A percentile compares a stretch with the other conserved stretches of the same genome.
Conservation (phyloP, 2,113 vertebrate species). For the Potamarius usumacintae region DNA sequence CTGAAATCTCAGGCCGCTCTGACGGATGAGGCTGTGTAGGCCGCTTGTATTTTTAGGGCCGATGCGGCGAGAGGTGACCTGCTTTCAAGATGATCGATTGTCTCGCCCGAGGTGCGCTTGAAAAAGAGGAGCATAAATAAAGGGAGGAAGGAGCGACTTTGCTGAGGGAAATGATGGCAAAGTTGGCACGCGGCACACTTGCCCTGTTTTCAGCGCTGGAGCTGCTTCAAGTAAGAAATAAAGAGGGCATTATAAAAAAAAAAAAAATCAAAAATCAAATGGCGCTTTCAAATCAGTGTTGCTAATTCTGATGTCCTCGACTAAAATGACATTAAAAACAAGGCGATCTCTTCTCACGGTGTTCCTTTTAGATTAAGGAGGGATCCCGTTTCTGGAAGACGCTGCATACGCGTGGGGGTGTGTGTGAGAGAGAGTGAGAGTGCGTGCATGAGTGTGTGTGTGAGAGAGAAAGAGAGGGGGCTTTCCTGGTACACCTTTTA, state of each 20-base stretch:
- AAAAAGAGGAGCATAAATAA: slow-evolving; percentile 43
- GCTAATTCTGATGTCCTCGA: slow-evolving; percentile 7
- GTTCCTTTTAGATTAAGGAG: not conserved
- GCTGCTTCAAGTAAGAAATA: slow-evolving; percentile 56
- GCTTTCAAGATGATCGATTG: slow-evolving; percentile 66
- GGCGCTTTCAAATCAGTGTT: slow-evolving; percentile 5
- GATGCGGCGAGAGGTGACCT: slow-evolving; percentile 67
- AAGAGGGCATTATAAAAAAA: not conserved
- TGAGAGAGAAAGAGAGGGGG: not conserved
- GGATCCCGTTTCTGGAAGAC: slow-evolving; percentile 54
- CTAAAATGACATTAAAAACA: slow-evolving; percentile 1
- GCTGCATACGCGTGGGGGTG: slow-evolving; percentile 19
- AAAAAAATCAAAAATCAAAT: not conserved
- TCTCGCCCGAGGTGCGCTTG: slow-evolving; percentile 56
- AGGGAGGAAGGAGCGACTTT: not conserved
- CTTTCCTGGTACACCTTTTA: slow-evolving; percentile 31
- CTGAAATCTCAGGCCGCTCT: slow-evolving; percentile 58
- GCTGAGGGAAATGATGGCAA: slow-evolving; percentile 40
- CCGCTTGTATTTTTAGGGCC: slow-evolving; percentile 71
- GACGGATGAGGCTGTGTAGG: slow-evolving; percentile 66
- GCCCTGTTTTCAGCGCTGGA: slow-evolving; percentile 52
- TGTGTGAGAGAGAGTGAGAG: not conserved
- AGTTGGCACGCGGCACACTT: slow-evolving; percentile 66
- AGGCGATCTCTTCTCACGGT: not conserved
- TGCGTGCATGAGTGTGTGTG: not conserved